phyloP scores from a whole-genome alignment of 1,140 invertebrate species.

The Lamellibrachia luymesi region DNA sequence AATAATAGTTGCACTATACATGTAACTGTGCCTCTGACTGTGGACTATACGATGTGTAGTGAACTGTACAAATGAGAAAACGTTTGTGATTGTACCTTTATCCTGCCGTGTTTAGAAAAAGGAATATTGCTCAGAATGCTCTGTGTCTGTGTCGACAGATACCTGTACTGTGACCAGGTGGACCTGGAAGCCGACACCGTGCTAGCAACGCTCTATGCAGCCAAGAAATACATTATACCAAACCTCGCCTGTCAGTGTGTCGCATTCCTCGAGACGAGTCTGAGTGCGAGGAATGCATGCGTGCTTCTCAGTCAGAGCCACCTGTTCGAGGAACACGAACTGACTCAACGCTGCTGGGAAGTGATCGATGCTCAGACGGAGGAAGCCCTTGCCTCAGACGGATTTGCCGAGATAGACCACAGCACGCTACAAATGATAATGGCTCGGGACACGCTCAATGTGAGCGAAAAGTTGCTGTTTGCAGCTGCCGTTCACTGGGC shows the following conservation, averaged over 20 bases:
- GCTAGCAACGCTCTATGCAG: conserved; percentile 80
- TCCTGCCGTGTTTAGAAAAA: no score
- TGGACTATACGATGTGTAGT: no score
- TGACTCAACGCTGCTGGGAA: conserved; percentile 79
- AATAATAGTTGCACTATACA: no score
- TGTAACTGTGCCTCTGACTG: no score
- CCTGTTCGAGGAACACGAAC: conserved; percentile 76
- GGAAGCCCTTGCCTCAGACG: conserved; percentile 79
- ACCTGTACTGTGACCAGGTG: conserved; percentile 93
- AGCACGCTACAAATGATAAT: conserved; percentile 77
- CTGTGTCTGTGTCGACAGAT: conserved; percentile 63
- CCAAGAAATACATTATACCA: conserved; percentile 84
- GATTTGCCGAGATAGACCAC: conserved; percentile 82
- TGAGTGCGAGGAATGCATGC: conserved; percentile 80
- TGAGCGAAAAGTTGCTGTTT: conserved; percentile 78
- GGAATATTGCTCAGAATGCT: no score
- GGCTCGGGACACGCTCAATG: conserved; percentile 77
- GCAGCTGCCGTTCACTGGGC: conserved; percentile 72
- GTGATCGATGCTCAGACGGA: conserved; percentile 86
- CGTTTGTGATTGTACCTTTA: no score
- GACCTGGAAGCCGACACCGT: conserved; percentile 80
- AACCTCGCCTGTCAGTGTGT: conserved; percentile 80
- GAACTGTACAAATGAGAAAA: no score
- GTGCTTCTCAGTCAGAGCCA: conserved; percentile 74
- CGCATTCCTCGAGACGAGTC: conserved; percentile 76